A percentile compares a stretch with the other conserved stretches of the same genome.
Conservation (phyloP, 1,140 invertebrate species). For the Nephotettix cincticeps region DNA sequence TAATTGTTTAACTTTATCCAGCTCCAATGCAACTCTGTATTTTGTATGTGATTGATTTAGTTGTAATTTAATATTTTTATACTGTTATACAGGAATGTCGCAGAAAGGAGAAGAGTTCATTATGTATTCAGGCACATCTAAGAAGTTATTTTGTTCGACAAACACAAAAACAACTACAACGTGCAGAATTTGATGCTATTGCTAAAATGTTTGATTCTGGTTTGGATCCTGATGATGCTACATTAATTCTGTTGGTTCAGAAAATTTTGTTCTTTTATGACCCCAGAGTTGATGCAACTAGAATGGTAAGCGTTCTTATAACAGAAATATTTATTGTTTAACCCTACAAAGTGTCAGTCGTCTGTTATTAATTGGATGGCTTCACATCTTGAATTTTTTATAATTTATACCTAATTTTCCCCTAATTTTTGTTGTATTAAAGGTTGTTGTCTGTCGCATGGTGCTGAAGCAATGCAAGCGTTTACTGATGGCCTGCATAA, state of each 20-base stretch:
- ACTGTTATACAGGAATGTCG: constrained; percentile 61
- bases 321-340: not conserved
- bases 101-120: constrained; percentile 62
- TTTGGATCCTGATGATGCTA: constrained; percentile 51
- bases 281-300: constrained; percentile 61
- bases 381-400: too few relatives aligned
- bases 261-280: constrained; percentile 79
- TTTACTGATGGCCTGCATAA: constrained; percentile 31
- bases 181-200: constrained; percentile 66
- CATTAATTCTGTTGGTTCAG: constrained; percentile 56
- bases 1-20: too few relatives aligned
- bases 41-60: too few relatives aligned
- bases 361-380: too few relatives aligned
- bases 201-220: constrained; percentile 50
- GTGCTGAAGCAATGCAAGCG: constrained; percentile 54
- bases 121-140: constrained; percentile 77
- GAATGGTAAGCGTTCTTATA: constrained; percentile 51
- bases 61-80: constrained; percentile 34
- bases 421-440: too few relatives aligned
- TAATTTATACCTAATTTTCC: too few relatives aligned
- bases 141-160: constrained; percentile 72
- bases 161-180: constrained; percentile 60
- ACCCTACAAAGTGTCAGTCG: too few relatives aligned
- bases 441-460: constrained; percentile 60
- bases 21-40: too few relatives aligned